Percentiles rank a stretch among this genome's conserved stretches.
These are phyloP conservation scores for Agrochola lychnidis DNA, from an alignment of 2,888 invertebrate genomes.

Conservation along the genomic window DNA sequence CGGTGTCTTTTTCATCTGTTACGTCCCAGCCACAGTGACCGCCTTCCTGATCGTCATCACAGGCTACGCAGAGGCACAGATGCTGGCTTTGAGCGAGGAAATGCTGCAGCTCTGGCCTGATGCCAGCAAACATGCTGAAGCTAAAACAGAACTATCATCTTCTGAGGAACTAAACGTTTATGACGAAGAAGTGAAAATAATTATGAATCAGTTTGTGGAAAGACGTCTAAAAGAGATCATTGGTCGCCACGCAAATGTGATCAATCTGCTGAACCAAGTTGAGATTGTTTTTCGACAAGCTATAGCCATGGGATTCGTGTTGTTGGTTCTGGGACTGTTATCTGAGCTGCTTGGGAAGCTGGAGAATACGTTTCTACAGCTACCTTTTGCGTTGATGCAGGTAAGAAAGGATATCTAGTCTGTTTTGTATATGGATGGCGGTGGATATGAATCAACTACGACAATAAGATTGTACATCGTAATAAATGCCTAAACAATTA, in stretches of 20 bases:
- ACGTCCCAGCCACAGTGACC: constrained; percentile 62
- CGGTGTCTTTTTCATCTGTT: constrained; percentile 52
- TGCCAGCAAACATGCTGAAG: constrained; percentile 45
- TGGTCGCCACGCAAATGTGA: constrained; percentile 65
- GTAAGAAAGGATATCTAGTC: constrained; percentile 48
- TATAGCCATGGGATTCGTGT: constrained; percentile 72
- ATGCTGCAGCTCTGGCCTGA: constrained; percentile 62
- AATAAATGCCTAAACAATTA: background rate
- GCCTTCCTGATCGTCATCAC: constrained; percentile 62
- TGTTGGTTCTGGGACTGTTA: constrained; percentile 69
- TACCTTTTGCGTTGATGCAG: constrained; percentile 74
- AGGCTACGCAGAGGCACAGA: constrained; percentile 62
- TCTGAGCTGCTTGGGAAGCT: constrained; percentile 73
- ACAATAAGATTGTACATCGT: background rate
- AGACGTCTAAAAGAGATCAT: constrained; percentile 65
- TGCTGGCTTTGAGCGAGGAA: constrained; percentile 61
- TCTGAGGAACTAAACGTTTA: constrained; percentile 16
- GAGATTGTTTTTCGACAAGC: constrained; percentile 70
- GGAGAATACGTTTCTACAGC: constrained; percentile 74
- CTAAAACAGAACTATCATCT: constrained; percentile 13
- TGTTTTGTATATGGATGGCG: background rate
- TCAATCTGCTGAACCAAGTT: constrained; percentile 65
- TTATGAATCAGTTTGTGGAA: constrained; percentile 62
- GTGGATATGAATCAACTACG: background rate
- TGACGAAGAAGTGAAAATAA: constrained; percentile 13